These are phyloP conservation scores for Atta colombica DNA, from an alignment of 1,140 invertebrate species.

Conservation along the genomic window DNA sequence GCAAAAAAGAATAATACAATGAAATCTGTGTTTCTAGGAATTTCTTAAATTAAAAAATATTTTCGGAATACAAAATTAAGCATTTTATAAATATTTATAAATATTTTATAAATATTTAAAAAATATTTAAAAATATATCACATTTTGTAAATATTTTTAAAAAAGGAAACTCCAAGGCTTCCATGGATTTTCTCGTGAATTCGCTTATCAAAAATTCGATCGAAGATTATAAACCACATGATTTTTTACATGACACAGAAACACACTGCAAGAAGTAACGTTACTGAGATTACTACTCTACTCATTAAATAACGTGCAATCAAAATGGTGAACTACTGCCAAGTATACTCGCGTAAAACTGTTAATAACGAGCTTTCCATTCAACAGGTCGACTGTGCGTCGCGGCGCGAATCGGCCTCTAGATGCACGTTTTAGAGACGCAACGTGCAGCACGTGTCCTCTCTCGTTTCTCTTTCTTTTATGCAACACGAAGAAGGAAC, in stretches of 20 bases:
- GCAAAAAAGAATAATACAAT: too few species aligned
- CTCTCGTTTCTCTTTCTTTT: slow-evolving; percentile 5
- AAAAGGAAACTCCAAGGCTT: too few species aligned
- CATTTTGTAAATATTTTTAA: too few species aligned
- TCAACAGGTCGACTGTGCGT: slow-evolving; percentile 52
- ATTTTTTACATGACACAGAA: neutral
- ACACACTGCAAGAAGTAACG: too few species aligned
- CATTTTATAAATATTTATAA: too few species aligned
- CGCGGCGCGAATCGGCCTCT: slow-evolving; percentile 10
- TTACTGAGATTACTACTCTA: neutral
- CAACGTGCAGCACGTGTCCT: slow-evolving; percentile 36
- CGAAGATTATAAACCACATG: neutral
- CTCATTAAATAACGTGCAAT: slow-evolving; percentile 29
- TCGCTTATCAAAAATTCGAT: neutral
- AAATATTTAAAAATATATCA: too few species aligned
- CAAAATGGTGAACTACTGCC: neutral
- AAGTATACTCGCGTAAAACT: slow-evolving; percentile 32
- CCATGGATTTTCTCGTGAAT: too few species aligned
- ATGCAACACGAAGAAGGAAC: neutral
- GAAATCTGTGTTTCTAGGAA: too few species aligned
- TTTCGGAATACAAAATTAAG: too few species aligned
- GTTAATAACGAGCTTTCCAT: slow-evolving; percentile 44
- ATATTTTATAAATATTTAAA: too few species aligned
- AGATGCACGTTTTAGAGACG: slow-evolving; percentile 43
- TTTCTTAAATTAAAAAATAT: too few species aligned